A percentile compares a stretch with the other conserved stretches of the same genome.
Evolutionary conservation across 2,797 vertebrate species (phyloP).

Genomic region (Perodicticus potto): DNA sequence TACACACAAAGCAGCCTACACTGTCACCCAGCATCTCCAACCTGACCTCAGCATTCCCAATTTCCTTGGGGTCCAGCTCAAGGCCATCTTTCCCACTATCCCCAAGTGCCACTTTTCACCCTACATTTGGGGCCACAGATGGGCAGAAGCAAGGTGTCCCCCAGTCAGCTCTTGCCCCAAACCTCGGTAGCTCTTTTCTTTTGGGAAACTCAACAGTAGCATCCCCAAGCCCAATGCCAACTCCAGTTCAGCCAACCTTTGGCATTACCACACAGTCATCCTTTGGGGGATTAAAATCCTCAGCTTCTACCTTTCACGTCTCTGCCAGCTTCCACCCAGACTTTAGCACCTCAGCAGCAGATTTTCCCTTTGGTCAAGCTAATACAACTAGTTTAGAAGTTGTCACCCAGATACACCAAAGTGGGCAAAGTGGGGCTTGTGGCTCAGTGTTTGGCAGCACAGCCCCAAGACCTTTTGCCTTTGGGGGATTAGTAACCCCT

Average conservation of each 20-base stretch:
- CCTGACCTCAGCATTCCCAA: slow-evolving; percentile 73
- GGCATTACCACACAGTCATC: slow-evolving; percentile 57
- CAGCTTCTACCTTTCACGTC: slow-evolving; percentile 46
- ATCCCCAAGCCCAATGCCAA: rapidly evolving
- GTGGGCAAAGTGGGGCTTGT: slow-evolving; percentile 1
- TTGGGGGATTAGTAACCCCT: slow-evolving; percentile 86
- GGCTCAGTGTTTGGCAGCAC: slow-evolving; percentile 78
- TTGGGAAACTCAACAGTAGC: slow-evolving; percentile 40
- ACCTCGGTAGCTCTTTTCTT: slow-evolving; percentile 70
- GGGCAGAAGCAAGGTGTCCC: background rate
- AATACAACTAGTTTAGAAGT: slow-evolving; percentile 84
- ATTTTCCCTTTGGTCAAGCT: slow-evolving; percentile 87
- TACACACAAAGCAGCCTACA: background rate
- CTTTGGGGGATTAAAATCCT: slow-evolving; percentile 13
- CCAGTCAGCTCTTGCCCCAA: slow-evolving; percentile 50
- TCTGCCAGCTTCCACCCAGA: slow-evolving; percentile 61
- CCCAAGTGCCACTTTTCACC: slow-evolving; percentile 81
- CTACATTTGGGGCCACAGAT: slow-evolving; percentile 83
- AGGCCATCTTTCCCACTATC: background rate
- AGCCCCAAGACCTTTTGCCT: slow-evolving; percentile 88
- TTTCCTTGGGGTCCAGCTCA: slow-evolving; percentile 41
- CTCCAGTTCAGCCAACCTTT: slow-evolving; percentile 75
- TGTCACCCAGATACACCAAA: slow-evolving; percentile 84
- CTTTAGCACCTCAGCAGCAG: slow-evolving; percentile 42
- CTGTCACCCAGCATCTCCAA: slow-evolving; percentile 48